These are phyloP conservation scores for Matsumyia berberina DNA, from an alignment of 2,888 invertebrate species.

Conservation along the genomic window DNA sequence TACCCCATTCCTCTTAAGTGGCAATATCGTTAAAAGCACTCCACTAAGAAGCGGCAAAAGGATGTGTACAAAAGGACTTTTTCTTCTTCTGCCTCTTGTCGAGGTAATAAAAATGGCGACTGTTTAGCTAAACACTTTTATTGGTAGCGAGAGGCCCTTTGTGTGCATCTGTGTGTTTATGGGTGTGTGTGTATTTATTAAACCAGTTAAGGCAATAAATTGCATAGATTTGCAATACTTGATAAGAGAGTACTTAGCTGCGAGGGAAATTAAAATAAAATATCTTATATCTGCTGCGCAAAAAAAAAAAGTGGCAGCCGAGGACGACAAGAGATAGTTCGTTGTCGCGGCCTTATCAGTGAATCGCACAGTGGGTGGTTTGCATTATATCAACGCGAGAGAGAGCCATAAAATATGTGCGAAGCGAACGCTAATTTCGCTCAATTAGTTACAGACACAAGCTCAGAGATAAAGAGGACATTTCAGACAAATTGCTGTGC, in stretches of 20 bases:
- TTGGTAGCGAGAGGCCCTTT: conserved; percentile 52
- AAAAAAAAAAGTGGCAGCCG: conserved; percentile 15
- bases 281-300: conserved; percentile 4
- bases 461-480: conserved; percentile 32
- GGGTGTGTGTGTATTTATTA: conserved; percentile 64
- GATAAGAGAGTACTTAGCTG: conserved; percentile 71
- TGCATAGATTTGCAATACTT: conserved; percentile 72
- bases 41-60: conserved; percentile 61
- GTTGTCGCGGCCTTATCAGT: conserved; percentile 49
- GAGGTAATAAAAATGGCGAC: conserved; percentile 76
- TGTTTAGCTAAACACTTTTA: conserved; percentile 77
- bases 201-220: conserved; percentile 74
- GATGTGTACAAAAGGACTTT: conserved; percentile 70
- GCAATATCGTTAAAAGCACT: conserved; percentile 77
- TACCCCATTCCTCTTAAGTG: conserved; percentile 69
- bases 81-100: conserved; percentile 29
- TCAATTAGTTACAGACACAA: conserved; percentile 65
- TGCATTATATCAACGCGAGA: conserved; percentile 37
- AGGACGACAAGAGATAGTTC: conserved; percentile 5
- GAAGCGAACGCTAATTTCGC: conserved; percentile 61
- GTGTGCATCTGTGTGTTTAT: not conserved
- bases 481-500: conserved; percentile 35
- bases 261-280: conserved; percentile 72
- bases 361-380: conserved; percentile 63
- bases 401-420: conserved; percentile 58